Evolutionary conservation across 2,113 vertebrate genomes (phyloP), one percentile per base, ranked within the genome.

Genomic region (Pomatorhinus ruficollis): DNA sequence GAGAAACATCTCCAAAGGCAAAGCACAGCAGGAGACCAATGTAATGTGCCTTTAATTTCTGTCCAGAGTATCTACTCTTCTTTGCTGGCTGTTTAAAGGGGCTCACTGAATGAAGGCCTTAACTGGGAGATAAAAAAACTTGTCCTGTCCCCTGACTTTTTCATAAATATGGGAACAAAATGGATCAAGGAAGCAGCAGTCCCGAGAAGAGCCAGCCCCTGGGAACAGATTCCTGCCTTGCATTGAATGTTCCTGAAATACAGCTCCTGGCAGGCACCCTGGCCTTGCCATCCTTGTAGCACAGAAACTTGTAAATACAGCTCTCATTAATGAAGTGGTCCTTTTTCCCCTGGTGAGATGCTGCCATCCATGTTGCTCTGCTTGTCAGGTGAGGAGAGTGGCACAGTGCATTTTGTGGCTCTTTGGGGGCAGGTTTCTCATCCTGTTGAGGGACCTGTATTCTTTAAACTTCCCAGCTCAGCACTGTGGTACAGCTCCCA

Each of bases 401-500:
- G 6, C 63, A 39, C 6, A 3, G 11, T 35, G 33, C 72, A 63
- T 8, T 50, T 45, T 65, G n/a, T 33, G 49, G 10, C 19, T 50
- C 50, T 79, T 27, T 7, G 3, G 7, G 24, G 35, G 3, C 33
- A 61, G 42, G 7, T 61, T 93, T 85, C 22, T 39, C 4, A 4
- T 20, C 42, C 18, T 45, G 11, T 24, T 30, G 15, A 74, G 42
- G 50, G 31, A 18, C 30, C 4, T 72, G 20, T 37, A 4, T 50
- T 91, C 27, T 12, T 35, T 57, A 21, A 65, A 13, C 5, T 54
- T 89, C 5, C n/a, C 40, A 65, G 50, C n/a, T 8, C 9, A 40
- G 49, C 52, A 61, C 45, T 0, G 0, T 0, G 1, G 8, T 8
- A 1, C 12, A 30, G 39, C 33, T 94, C 19, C 44, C 4, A 1